Base-by-base conservation (phyloP, 35 echinoderm and acorn worm species). In the Nesometra sesokonis region DNA sequence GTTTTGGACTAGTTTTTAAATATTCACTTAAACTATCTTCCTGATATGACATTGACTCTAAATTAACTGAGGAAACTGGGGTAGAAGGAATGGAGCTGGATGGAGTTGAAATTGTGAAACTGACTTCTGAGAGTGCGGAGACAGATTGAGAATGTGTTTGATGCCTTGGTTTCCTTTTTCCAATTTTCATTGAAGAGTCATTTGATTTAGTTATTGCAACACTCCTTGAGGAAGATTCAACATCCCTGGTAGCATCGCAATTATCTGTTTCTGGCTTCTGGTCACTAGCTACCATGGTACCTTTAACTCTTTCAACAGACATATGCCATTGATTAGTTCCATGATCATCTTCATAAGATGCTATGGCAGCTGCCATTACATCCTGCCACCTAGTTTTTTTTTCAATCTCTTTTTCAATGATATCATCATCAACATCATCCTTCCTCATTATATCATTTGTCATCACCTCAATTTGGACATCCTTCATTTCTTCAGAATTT, bases 41-140 rank as follows among this genome's bases (percentile, higher is more conserved):
- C 23, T 36, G 34, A 80, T 36, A 27, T 5, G 37, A 34, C 46
- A 85, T 36, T 31, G 80, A 78, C 11, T 82, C 88, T 27, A 37
- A 31, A 46, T 33, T 85, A 80, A 86, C 5, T 21, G 89, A 85
- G 17, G 93, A 94, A 31, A 83, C 33, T 84, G 93, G 88, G 8
- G 88, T 84, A 32, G 85, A 30, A 11, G 88, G 82, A 67, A 89
- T 76, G 0, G 93, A 94, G 77, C 93, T 80, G 35, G 43, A 77
- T 0, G 93, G 93, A 35, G 93, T 94, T 80, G 93, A 94, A 40
- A 94, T 94, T 17, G 93, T 94, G 31, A 94, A 94, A 86, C 93
- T 94, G 0, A 76, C 31, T 57, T 85, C 82, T 32, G 91, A 93
- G 23, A 67, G 52, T 67, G 52, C 52, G 23, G 52, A 67, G 9